These are phyloP conservation scores for Bufotes viridis DNA, from an alignment of 2,797 vertebrate species.

Conservation along the genomic window DNA sequence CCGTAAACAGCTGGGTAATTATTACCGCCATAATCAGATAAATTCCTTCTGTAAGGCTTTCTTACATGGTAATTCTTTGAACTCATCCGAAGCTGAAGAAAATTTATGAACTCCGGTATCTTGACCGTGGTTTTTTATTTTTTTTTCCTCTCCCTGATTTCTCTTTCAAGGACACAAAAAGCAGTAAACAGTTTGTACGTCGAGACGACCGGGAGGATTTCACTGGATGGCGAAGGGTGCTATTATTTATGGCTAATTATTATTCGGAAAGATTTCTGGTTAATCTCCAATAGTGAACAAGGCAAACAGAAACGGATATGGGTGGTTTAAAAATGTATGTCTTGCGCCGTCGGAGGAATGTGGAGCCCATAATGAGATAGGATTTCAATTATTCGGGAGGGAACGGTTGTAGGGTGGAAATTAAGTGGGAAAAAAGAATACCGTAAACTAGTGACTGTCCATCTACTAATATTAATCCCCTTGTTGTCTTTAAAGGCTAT, in stretches of 20 bases:
- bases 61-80: conserved; percentile 88
- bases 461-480: neutral
- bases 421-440: neutral
- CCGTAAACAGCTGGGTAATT: conserved; percentile 99
- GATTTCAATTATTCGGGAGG: conserved; percentile 8
- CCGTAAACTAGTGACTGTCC: neutral
- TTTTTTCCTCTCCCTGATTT: conserved; percentile 79
- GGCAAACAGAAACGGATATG: conserved; percentile 35
- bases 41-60: conserved; percentile 91
- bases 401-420: neutral
- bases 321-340: conserved; percentile 12
- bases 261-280: conserved; percentile 28
- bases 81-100: conserved; percentile 82
- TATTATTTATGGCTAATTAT: conserved; percentile 45
- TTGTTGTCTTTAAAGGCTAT: too few species aligned
- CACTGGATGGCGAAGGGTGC: neutral
- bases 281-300: conserved; percentile 38
- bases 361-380: conserved; percentile 7
- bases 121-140: conserved; percentile 68
- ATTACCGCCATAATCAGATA: conserved; percentile 98
- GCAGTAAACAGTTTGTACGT: conserved; percentile 75
- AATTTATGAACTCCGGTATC: conserved; percentile 86
- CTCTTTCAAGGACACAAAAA: conserved; percentile 88
- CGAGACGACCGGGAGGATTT: neutral
- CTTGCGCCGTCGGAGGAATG: neutral